Evolutionary conservation across 1,140 invertebrate genomes (phyloP).

Genomic region (Rhopalosiphum maidis): DNA sequence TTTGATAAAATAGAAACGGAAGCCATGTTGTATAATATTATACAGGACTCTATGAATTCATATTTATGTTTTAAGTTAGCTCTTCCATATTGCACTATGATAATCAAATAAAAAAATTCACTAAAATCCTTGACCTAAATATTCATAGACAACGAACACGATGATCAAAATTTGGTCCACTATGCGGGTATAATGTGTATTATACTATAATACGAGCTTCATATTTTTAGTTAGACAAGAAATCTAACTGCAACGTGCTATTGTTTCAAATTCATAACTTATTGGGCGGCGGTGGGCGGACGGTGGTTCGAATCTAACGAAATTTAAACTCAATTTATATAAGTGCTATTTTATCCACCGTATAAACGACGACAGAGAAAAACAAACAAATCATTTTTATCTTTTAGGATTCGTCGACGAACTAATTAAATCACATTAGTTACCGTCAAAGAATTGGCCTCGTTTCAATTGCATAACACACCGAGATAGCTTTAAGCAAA

Average conservation of each 20-base stretch:
- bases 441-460: constrained; percentile 40
- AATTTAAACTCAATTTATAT: neutral
- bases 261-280: neutral
- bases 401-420: neutral
- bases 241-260: neutral
- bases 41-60: neutral
- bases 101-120: constrained; percentile 16
- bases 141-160: neutral
- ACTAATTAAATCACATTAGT: constrained; percentile 47
- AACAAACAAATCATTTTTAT: constrained; percentile 34
- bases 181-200: neutral
- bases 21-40: neutral
- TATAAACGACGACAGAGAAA: constrained; percentile 9
- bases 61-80: neutral
- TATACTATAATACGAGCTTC: neutral
- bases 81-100: neutral
- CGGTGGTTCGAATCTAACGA: neutral
- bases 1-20: neutral
- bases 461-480: constrained; percentile 33
- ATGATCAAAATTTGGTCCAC: neutral
- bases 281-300: neutral
- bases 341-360: neutral
- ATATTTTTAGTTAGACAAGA: neutral
- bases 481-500: neutral
- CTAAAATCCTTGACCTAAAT: constrained; percentile 28